Conservation (phyloP, 2,888 invertebrate genomes). For the Chromoteleia sp. region DNA sequence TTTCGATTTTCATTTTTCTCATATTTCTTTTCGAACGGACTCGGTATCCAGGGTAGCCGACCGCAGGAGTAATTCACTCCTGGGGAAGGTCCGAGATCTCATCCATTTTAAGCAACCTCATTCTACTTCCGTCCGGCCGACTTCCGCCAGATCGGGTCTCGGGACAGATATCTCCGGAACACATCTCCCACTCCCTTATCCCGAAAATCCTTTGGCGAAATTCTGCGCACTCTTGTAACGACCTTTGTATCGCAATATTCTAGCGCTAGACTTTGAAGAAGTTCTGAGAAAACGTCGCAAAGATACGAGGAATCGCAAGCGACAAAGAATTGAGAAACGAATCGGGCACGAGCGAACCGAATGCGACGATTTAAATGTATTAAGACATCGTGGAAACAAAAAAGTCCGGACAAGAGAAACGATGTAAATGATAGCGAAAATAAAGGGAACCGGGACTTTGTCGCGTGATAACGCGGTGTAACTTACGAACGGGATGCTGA, state of each 20-base stretch:
- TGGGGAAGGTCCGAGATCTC: conserved; percentile 74
- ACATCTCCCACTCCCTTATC: conserved; percentile 71
- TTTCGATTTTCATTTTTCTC: conserved; percentile 65
- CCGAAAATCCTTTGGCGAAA: conserved; percentile 66
- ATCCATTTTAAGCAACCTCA: conserved; percentile 76
- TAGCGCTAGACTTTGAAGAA: conserved; percentile 41
- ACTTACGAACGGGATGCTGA: conserved; percentile 23
- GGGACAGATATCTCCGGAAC: conserved; percentile 75
- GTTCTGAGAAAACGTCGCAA: conserved; percentile 35
- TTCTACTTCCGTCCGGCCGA: conserved; percentile 74
- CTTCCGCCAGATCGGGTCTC: conserved; percentile 73
- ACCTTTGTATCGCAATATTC: conserved; percentile 66
- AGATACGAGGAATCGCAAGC: conserved; percentile 1
- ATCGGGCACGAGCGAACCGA: conserved; percentile 11
- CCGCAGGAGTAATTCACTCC: conserved; percentile 77
- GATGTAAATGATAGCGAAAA: conserved; percentile 41
- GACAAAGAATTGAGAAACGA: conserved; percentile 51
- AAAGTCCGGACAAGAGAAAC: conserved; percentile 12
- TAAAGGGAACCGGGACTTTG: conserved; percentile 22
- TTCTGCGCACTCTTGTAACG: conserved; percentile 60
- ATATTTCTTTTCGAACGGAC: conserved; percentile 61
- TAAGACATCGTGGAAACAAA: conserved; percentile 3
- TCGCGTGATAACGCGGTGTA: conserved; percentile 43
- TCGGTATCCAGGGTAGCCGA: conserved; percentile 73
- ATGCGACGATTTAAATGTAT: conserved; percentile 31